Evolutionary conservation across 2,113 vertebrate genomes (phyloP), one percentile per base, ranked within the genome.

Genomic region (Caranx ignobilis): DNA sequence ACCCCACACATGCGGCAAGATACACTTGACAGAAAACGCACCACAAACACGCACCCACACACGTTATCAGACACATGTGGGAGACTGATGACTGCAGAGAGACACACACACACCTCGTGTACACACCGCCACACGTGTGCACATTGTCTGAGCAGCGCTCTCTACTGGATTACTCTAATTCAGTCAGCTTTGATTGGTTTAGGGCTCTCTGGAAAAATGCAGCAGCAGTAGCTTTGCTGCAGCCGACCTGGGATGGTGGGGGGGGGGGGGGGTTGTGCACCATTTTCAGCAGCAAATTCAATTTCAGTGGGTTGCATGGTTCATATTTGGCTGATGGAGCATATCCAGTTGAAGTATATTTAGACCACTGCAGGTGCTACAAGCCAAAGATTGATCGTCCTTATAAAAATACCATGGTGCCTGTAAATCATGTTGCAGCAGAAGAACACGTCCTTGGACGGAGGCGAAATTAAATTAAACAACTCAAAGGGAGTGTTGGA

Each of bases 301-400:
- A 82, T 88, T 84, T 52, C 63, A 35, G 10, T 35, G 61, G 19
- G 16, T 52, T 70, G 65, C 63, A 0, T 34, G 73, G 48, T 18
- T 69, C n/a, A 9, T 39, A 13, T 82, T 77, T 64, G 79, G 62
- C 78, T 35, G 75, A 79, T 79, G 75, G 37, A 81, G 77, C 75
- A 50, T 13, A 64, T 81, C 64, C 55, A 85, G 50, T 74, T 61
- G 50, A 79, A 35, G 54, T 83, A 88, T 87, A 89, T 92, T 84
- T 90, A 88, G 83, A 79, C 75, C 56, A 15, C 75, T 82, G 82
- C 78, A 82, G 87, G 85, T 86, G 89, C 76, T 71, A 66, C 65
- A 63, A 54, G 59, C 75, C 56, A 75, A 6, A 76, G 87, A 92
- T 87, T 89, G 83, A 91, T 91, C 45, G n/a, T 55, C n/a, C 39